phyloP scores from a whole-genome alignment of 2,113 vertebrate species.

The Ariopsis seemanni region DNA sequence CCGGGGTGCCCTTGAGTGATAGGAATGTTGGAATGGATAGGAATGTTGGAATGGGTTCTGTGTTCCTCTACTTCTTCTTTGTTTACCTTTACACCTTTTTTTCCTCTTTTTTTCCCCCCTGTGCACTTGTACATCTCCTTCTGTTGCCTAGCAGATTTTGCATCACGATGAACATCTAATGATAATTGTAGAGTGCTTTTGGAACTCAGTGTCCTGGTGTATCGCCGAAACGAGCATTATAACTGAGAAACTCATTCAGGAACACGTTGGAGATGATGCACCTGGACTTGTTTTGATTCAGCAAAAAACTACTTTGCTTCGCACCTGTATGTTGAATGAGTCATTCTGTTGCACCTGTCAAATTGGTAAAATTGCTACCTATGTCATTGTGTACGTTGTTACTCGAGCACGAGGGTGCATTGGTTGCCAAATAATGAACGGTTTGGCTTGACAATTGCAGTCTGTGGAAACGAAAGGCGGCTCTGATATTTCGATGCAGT shows the following conservation, averaged over 20 bases:
- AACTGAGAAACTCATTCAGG: not conserved
- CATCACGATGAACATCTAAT: not conserved
- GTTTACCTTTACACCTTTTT: not conserved
- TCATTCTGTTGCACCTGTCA: not conserved
- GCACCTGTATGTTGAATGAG: conserved; percentile 23
- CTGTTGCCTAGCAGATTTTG: not conserved
- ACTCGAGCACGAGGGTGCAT: not conserved
- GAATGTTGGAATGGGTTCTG: too few species aligned
- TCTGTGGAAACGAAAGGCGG: not conserved
- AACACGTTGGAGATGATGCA: not conserved
- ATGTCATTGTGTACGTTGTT: not conserved
- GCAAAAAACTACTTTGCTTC: not conserved
- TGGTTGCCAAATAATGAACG: conserved; percentile 14
- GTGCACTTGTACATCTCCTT: not conserved
- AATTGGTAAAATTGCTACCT: conserved; percentile 17
- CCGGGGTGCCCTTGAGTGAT: too few species aligned
- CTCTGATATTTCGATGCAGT: not conserved
- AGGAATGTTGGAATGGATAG: too few species aligned
- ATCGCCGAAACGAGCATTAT: not conserved
- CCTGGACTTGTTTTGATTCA: not conserved
- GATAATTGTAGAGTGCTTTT: conserved; percentile 19
- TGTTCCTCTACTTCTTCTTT: too few species aligned
- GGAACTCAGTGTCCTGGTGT: conserved; percentile 1
- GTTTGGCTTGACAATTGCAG: not conserved
- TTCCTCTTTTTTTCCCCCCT: not conserved